phyloP scores from a whole-genome alignment of 92 coral and sea anemone genomes.

The Parazoanthus darwini region DNA sequence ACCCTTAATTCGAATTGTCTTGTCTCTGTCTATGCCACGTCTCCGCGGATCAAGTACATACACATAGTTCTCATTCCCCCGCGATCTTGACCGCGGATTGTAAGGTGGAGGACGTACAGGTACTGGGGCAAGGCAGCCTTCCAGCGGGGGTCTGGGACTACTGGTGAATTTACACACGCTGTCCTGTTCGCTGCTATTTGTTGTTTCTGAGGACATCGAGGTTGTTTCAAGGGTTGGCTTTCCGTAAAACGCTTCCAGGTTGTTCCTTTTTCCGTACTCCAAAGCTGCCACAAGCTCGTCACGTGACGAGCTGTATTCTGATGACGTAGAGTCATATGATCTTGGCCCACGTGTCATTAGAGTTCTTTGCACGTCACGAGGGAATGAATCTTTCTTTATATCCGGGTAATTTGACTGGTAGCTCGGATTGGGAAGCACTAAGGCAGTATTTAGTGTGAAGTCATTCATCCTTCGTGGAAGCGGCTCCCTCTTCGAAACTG shows the following conservation, averaged over 20 bases:
- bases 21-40: constrained; percentile 45
- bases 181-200: constrained; percentile 96
- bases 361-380: constrained; percentile 64
- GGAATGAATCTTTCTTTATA: constrained; percentile 72
- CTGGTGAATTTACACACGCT: constrained; percentile 95
- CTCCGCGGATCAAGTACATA: constrained; percentile 77
- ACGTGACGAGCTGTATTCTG: constrained; percentile 99
- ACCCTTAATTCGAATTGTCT: constrained; percentile 44
- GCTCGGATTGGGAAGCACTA: constrained; percentile 43
- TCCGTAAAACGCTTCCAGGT: constrained; percentile 92
- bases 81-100: constrained; percentile 75
- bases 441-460: not conserved
- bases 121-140: constrained; percentile 81
- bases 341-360: constrained; percentile 81
- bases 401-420: constrained; percentile 62
- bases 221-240: constrained; percentile 97
- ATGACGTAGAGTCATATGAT: constrained; percentile 97
- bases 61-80: constrained; percentile 77
- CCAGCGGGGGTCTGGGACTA: constrained; percentile 81
- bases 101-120: constrained; percentile 75
- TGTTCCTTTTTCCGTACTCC: constrained; percentile 95
- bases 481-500: constrained; percentile 40
- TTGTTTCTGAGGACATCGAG: constrained; percentile 91
- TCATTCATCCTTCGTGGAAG: constrained; percentile 5
- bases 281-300: constrained; percentile 94